Conservation (phyloP, 2,797 vertebrate genomes). For the Tokudaia tokunoshimensis region DNA sequence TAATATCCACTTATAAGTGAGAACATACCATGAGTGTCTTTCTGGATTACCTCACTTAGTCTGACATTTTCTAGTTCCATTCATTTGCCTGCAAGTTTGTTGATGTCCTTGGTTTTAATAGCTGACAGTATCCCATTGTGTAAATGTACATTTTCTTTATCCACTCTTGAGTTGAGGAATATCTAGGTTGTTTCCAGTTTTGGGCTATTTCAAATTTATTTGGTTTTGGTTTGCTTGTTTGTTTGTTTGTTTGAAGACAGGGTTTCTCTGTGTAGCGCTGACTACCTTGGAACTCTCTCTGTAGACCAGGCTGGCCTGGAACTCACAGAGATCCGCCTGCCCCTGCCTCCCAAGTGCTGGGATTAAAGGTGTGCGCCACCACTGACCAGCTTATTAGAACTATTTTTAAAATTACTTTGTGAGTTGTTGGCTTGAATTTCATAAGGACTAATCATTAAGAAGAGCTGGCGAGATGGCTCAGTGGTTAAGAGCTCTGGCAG, state of each 20-base stretch:
- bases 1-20: neutral
- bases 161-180: too few species aligned
- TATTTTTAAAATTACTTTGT: neutral
- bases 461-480: neutral
- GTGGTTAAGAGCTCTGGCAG: neutral
- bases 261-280: too few species aligned
- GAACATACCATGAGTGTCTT: neutral
- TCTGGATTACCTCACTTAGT: neutral
- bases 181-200: too few species aligned
- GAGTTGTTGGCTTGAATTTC: neutral
- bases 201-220: too few species aligned
- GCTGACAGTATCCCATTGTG: neutral
- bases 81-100: neutral
- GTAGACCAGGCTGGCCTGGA: neutral
- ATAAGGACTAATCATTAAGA: neutral
- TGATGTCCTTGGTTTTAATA: neutral
- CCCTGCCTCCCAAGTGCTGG: neutral
- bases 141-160: neutral
- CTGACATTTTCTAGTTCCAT: neutral
- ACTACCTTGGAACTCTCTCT: neutral
- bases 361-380: neutral
- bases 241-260: too few species aligned
- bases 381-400: neutral
- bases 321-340: neutral
- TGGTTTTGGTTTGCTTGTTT: too few species aligned